Evolutionary conservation across 2,797 vertebrate genomes (phyloP).

Genomic region (Intellagama lesueurii): DNA sequence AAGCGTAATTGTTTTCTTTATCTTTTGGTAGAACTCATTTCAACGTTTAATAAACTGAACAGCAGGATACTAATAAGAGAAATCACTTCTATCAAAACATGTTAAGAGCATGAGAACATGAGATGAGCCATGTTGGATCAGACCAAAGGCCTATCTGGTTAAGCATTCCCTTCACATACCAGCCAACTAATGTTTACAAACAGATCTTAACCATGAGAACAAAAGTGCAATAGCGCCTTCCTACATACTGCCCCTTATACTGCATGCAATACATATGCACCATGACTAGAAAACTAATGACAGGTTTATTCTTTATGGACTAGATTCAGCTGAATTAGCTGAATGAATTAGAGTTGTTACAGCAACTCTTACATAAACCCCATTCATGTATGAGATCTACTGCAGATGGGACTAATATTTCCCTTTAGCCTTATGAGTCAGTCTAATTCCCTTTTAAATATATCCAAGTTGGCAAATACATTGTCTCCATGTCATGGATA

Average conservation of each 20-base stretch:
- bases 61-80: constrained; percentile 53
- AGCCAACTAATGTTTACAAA: neutral
- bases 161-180: neutral
- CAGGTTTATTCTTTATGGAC: neutral
- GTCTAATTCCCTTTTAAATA: neutral
- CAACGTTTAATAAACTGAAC: constrained; percentile 35
- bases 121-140: neutral
- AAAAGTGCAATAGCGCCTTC: neutral
- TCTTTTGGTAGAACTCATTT: constrained; percentile 12
- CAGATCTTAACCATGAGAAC: neutral
- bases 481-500: neutral
- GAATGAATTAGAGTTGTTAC: too few species aligned
- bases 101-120: constrained; percentile 14
- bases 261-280: neutral
- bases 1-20: constrained; percentile 37
- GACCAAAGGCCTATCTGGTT: neutral
- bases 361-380: too few species aligned
- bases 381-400: too few species aligned
- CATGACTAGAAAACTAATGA: neutral
- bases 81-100: constrained; percentile 25
- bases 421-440: too few species aligned
- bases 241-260: neutral
- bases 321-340: too few species aligned
- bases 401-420: too few species aligned
- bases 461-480: neutral